phyloP scores from a whole-genome alignment of 2,113 vertebrate species.

The Hucho hucho region DNA sequence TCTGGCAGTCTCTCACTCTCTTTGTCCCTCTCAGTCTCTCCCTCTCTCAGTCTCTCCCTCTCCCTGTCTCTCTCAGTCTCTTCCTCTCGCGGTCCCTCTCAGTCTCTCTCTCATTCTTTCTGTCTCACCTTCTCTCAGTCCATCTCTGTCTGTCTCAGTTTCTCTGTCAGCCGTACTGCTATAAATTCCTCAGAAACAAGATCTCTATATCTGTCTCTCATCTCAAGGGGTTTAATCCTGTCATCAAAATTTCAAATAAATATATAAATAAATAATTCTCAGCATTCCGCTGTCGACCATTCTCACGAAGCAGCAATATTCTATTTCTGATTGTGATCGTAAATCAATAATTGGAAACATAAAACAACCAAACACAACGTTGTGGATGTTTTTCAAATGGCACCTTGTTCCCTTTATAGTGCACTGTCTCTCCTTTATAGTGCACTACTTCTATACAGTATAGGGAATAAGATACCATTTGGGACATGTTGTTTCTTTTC shows the following conservation, averaged over 20 bases:
- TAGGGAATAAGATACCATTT: too few relatives aligned
- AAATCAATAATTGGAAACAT: slow-evolving; percentile 62
- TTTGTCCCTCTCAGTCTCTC: not conserved
- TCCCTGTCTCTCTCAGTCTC: not conserved
- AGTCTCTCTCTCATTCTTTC: too few relatives aligned
- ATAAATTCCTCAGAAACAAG: not conserved
- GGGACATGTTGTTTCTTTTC: slow-evolving; percentile 2
- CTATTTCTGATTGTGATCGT: slow-evolving; percentile 12
- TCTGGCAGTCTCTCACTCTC: not conserved
- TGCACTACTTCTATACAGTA: too few relatives aligned
- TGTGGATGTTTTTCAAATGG: too few relatives aligned
- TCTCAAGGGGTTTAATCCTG: not conserved
- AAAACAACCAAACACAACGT: slow-evolving; percentile 4
- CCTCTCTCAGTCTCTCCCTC: not conserved
- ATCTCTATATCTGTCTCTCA: not conserved
- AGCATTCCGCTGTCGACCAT: slow-evolving; percentile 39
- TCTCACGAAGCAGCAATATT: slow-evolving; percentile 51
- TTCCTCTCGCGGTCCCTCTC: not conserved
- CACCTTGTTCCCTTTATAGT: too few relatives aligned
- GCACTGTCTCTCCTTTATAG: too few relatives aligned
- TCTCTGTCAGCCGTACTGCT: slow-evolving; percentile 6
- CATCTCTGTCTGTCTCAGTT: not conserved
- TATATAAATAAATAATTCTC: slow-evolving; percentile 1
- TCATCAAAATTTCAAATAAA: not conserved
- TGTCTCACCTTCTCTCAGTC: too few relatives aligned